Evolutionary conservation across 2,888 invertebrate genomes (phyloP).

Genomic region (Synergus japonicus): DNA sequence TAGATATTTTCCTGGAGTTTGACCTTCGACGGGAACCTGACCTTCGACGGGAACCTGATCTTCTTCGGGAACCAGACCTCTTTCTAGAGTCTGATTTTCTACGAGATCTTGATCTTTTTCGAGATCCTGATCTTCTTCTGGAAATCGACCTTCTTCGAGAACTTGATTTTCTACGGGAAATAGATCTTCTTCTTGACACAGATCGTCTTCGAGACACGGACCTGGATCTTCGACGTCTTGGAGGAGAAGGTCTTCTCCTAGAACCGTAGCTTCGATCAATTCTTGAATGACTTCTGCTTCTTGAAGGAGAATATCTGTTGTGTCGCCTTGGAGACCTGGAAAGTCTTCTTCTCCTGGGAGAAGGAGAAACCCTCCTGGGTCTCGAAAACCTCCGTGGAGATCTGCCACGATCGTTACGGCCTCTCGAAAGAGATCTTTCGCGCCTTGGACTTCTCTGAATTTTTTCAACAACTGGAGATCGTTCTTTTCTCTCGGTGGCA

Average conservation of each 20-base stretch:
- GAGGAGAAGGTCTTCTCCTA: slow-evolving; percentile 43
- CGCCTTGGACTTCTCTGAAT: slow-evolving; percentile 59
- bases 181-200: neutral
- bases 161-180: neutral
- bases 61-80: slow-evolving; percentile 51
- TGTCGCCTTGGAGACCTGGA: slow-evolving; percentile 68
- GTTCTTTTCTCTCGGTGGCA: slow-evolving; percentile 64
- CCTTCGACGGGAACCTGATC: slow-evolving; percentile 40
- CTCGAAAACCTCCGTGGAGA: slow-evolving; percentile 68
- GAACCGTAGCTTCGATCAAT: slow-evolving; percentile 66
- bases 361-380: slow-evolving; percentile 64
- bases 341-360: slow-evolving; percentile 64
- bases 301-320: slow-evolving; percentile 66
- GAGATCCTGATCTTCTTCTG: neutral
- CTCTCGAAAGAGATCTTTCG: slow-evolving; percentile 57
- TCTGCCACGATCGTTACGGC: slow-evolving; percentile 59
- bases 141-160: neutral
- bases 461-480: slow-evolving; percentile 74
- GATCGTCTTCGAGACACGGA: neutral
- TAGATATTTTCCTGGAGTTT: slow-evolving; percentile 58
- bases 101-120: slow-evolving; percentile 42
- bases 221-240: slow-evolving; percentile 13
- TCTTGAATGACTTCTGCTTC: slow-evolving; percentile 69
- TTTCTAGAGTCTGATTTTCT: slow-evolving; percentile 60
- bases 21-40: slow-evolving; percentile 44